Evolutionary conservation across 2,888 invertebrate genomes (phyloP).

Genomic region (Drosophila basisetae): DNA sequence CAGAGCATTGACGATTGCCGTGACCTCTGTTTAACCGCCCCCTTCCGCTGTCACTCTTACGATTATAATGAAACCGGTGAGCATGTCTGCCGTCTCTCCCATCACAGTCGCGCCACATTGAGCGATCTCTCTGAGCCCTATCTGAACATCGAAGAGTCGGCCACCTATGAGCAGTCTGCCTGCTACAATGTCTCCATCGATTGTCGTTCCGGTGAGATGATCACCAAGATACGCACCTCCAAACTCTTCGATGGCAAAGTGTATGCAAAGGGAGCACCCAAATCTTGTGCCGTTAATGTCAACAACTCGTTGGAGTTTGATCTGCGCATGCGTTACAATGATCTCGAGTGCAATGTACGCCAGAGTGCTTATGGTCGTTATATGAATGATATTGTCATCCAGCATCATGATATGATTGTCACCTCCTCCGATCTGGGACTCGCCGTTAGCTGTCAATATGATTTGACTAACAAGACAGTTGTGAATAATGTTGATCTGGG

Average conservation of each 20-base stretch:
- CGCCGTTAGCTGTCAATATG: slow-evolving; percentile 96
- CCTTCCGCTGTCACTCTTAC: slow-evolving; percentile 96
- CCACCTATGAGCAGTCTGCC: slow-evolving; percentile 96
- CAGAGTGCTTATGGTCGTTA: slow-evolving; percentile 93
- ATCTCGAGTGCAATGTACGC: slow-evolving; percentile 95
- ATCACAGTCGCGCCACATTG: slow-evolving; percentile 94
- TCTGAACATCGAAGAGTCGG: slow-evolving; percentile 94
- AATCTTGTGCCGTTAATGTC: slow-evolving; percentile 95
- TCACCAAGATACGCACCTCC: slow-evolving; percentile 95
- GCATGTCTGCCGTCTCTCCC: slow-evolving; percentile 95
- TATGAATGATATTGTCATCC: slow-evolving; percentile 96
- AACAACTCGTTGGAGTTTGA: slow-evolving; percentile 95
- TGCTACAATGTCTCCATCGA: slow-evolving; percentile 97
- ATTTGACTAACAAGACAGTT: slow-evolving; percentile 96
- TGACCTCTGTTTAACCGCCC: slow-evolving; percentile 94
- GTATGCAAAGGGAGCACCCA: slow-evolving; percentile 96
- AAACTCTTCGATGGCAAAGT: slow-evolving; percentile 97
- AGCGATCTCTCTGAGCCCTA: slow-evolving; percentile 95
- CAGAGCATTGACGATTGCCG: slow-evolving; percentile 94
- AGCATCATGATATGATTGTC: slow-evolving; percentile 97
- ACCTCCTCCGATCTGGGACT: slow-evolving; percentile 96
- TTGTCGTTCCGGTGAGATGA: slow-evolving; percentile 96
- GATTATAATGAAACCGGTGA: slow-evolving; percentile 97
- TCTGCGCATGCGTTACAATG: slow-evolving; percentile 95
- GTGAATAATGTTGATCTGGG: slow-evolving; percentile 95